phyloP scores from a whole-genome alignment of 2,797 vertebrate genomes.

The Halcyon smyrnensis region DNA sequence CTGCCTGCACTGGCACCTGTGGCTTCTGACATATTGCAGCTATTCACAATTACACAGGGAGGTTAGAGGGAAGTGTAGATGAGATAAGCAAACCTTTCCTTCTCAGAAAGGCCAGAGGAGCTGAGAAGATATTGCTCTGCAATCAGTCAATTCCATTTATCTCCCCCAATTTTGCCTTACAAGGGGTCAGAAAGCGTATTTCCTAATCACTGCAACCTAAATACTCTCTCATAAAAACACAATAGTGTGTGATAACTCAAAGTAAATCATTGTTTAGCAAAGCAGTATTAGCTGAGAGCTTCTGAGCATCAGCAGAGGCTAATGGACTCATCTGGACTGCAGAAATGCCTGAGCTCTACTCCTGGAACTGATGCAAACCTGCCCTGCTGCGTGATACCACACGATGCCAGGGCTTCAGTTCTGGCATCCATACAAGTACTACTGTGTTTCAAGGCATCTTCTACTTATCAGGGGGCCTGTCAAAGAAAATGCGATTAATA shows the following conservation, averaged over 20 bases:
- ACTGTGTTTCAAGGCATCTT: not conserved
- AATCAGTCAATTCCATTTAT: not conserved
- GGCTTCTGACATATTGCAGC: slow-evolving; percentile 10
- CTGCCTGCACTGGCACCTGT: not conserved
- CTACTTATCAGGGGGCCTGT: not conserved
- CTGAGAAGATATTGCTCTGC: not conserved
- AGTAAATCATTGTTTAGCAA: not conserved
- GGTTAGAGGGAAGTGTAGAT: not conserved
- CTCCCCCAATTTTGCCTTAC: not conserved
- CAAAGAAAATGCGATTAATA: not conserved
- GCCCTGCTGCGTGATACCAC: rapidly evolving
- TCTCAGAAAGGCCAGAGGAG: not conserved
- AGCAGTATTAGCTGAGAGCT: not conserved
- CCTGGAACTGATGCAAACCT: not conserved
- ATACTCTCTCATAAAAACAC: not conserved
- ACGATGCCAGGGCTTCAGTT: not conserved
- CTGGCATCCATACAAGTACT: not conserved
- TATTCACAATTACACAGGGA: not conserved
- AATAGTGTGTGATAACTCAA: not conserved
- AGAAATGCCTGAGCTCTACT: not conserved
- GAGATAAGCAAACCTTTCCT: not conserved
- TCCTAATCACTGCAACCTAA: not conserved
- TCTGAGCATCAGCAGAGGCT: not conserved
- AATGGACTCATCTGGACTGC: not conserved
- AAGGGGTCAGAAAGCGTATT: not conserved